A percentile compares a stretch with the other conserved stretches of the same genome.
Evolutionary conservation across 1,140 invertebrate genomes (phyloP).

Genomic region (Ceratosolen solmsi): DNA sequence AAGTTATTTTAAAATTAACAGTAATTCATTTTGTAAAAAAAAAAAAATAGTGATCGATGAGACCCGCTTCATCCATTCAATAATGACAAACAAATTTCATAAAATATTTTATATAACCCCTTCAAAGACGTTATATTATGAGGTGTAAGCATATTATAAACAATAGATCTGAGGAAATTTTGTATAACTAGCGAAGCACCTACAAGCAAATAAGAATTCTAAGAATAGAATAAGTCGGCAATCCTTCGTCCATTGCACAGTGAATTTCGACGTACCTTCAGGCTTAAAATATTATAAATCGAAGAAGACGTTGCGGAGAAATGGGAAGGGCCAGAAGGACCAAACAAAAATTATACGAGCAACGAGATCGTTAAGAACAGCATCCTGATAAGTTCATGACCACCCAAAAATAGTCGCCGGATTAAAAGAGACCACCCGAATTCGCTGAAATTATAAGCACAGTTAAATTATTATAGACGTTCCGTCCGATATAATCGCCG

Average conservation of each 20-base stretch:
- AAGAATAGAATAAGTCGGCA: neutral
- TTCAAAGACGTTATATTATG: no score
- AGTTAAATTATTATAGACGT: neutral
- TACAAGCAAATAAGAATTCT: neutral
- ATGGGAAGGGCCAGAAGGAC: no score
- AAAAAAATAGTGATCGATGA: no score
- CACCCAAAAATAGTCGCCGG: slow-evolving; percentile 25
- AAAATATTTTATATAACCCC: no score
- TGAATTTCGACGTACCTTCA: neutral
- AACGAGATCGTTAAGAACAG: slow-evolving; percentile 18
- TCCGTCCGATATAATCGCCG: neutral
- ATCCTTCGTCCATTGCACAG: neutral
- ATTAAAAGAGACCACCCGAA: neutral
- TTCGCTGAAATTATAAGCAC: slow-evolving; percentile 1
- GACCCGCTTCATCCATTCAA: no score
- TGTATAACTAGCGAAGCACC: neutral
- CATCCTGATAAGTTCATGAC: slow-evolving; percentile 21
- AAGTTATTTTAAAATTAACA: slow-evolving; percentile 13
- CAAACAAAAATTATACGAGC: slow-evolving; percentile 3
- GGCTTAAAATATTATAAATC: neutral
- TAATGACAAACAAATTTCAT: no score
- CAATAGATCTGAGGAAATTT: no score
- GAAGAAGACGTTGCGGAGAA: neutral
- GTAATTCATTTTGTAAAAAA: no score
- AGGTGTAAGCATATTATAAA: no score